Evolutionary conservation across 2,888 invertebrate species (phyloP), one percentile per base, ranked within the genome.

Genomic region (Erpobdella octoculata): DNA sequence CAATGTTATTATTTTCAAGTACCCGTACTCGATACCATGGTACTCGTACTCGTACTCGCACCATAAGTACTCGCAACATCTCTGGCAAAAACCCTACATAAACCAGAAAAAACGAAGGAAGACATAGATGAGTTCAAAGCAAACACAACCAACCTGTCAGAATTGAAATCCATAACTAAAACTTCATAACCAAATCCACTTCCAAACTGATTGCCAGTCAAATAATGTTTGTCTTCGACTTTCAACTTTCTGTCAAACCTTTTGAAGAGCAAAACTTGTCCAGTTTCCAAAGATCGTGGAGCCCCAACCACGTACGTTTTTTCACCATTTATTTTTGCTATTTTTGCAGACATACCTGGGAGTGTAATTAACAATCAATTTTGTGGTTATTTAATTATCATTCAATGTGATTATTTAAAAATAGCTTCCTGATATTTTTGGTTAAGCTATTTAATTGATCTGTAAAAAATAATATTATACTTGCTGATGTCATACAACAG

Each of bases 121-220:
- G 5, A 46, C 3, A 5, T 3, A n/a, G 46, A 46, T 18, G 21
- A 46, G 21, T 46, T n/a, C 18, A 46, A 46, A 12, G 5, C 53
- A 62, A 62, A 62, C n/a, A 28, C 62, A 35, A 68, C 86, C 84
- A 85, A 92, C 90, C 89, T 89, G 83, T 98, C 96, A 41, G 90
- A 90, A 82, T 98, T 94, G n/a, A 97, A 86, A 84, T 98, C 97
- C 46, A 91, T 89, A 0, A 91, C 88, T 1, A 91, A 87, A 31
- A 98, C 85, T 84, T 93, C 91, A 80, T 95, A 95, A 28, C 98
- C 98, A 81, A 92, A 98, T 81, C 91, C 93, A 0, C 95, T 93
- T 1, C 92, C 96, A 79, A 96, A 91, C 82, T 92, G 91, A 80
- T 93, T 91, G 0, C 97, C 97, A 72, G 88, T 88, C 25, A 96